These are phyloP conservation scores for Toxostoma redivivum DNA, from an alignment of 2,113 vertebrate genomes.

Conservation along the genomic window DNA sequence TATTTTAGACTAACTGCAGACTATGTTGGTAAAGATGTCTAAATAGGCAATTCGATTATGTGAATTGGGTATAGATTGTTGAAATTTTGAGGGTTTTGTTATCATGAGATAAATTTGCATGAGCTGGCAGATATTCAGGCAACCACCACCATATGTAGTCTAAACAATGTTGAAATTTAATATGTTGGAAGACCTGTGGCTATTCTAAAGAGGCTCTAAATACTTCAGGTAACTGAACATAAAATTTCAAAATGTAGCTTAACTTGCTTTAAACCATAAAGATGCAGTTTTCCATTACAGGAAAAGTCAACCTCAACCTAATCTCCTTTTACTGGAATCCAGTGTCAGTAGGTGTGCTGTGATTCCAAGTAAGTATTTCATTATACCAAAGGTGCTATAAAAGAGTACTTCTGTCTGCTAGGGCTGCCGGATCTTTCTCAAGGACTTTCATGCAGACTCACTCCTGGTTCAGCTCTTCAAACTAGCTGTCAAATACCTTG, in stretches of 20 bases:
- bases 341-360: not conserved
- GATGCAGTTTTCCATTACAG: not conserved
- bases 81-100: not conserved
- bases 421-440: not conserved
- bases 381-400: not conserved
- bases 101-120: not conserved
- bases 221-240: not conserved
- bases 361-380: conserved; percentile 1
- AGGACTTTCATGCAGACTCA: not conserved
- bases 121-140: not conserved
- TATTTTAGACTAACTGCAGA: not conserved
- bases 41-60: not conserved
- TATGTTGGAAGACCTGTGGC: not conserved
- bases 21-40: not conserved
- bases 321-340: not conserved
- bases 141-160: not conserved
- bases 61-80: not conserved
- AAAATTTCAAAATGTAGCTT: not conserved
- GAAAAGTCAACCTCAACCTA: not conserved
- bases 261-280: not conserved
- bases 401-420: not conserved
- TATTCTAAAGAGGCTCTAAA: not conserved
- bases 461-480: not conserved
- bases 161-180: not conserved
- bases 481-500: not conserved